These are phyloP conservation scores for Trachelus iudaicus DNA, from an alignment of 2,888 invertebrate species.

Conservation along the genomic window DNA sequence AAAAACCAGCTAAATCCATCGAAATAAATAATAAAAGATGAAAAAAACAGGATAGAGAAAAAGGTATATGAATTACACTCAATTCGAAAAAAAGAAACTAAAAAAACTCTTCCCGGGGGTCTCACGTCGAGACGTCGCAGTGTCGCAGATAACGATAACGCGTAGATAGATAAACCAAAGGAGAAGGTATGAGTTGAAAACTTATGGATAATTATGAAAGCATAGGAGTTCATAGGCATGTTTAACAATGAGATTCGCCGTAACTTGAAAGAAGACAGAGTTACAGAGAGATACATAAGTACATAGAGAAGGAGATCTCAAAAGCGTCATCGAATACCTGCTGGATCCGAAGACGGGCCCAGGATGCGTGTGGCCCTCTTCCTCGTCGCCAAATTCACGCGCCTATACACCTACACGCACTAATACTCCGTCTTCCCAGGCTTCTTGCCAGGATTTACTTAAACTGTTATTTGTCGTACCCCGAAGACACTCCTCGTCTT, in stretches of 20 bases:
- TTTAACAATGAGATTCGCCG: not conserved
- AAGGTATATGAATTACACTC: not conserved
- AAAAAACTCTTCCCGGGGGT: not conserved
- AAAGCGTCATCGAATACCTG: not conserved
- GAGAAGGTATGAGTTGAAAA: not conserved
- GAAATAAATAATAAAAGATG: not conserved
- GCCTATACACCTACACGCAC: not conserved
- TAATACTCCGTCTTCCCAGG: not conserved
- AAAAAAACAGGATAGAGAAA: not conserved
- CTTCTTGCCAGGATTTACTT: not conserved
- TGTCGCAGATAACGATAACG: constrained; percentile 25
- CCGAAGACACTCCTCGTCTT: not conserved
- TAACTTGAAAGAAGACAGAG: not conserved
- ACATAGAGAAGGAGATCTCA: not conserved
- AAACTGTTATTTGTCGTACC: not conserved
- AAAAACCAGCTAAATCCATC: not conserved
- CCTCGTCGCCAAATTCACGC: not conserved
- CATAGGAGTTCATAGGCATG: not conserved
- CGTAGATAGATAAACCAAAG: constrained; percentile 37
- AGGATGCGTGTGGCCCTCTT: not conserved
- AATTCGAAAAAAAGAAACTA: not conserved
- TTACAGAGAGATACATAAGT: not conserved
- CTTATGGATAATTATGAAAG: not conserved
- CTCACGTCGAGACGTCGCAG: not conserved
- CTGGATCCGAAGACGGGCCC: not conserved